A percentile compares a stretch with the other conserved stretches of the same genome.
These are phyloP conservation scores for Thera obeliscata DNA, from an alignment of 2,888 invertebrate genomes.

Conservation along the genomic window DNA sequence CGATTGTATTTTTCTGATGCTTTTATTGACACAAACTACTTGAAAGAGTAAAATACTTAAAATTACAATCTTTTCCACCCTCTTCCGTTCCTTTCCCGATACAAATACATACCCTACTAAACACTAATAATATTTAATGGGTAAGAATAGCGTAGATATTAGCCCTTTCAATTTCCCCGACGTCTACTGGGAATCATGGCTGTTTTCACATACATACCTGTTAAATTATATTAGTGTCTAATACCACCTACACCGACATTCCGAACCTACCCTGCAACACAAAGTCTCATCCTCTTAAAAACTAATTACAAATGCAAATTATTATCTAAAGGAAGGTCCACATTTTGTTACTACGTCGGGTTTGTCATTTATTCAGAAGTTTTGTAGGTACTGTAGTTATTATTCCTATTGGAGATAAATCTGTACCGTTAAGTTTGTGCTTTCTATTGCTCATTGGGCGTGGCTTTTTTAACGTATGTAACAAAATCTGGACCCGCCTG, in stretches of 20 bases:
- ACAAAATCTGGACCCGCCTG: conserved; percentile 10
- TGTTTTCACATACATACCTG: neutral
- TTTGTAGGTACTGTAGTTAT: neutral
- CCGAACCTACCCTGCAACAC: neutral
- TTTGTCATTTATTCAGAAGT: neutral
- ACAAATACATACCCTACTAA: neutral
- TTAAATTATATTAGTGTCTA: neutral
- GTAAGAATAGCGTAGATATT: neutral
- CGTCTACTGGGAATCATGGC: too few relatives aligned
- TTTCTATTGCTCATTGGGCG: neutral
- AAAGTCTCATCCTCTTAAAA: conserved; percentile 2
- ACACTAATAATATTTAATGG: conserved; percentile 1
- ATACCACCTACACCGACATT: neutral
- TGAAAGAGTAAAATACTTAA: conserved; percentile 25
- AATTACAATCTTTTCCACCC: neutral
- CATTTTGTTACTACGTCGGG: neutral
- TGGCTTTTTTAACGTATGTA: neutral
- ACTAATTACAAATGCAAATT: neutral
- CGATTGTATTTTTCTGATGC: conserved; percentile 33
- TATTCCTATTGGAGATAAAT: neutral
- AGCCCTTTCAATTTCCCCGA: too few relatives aligned
- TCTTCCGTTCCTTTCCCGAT: neutral
- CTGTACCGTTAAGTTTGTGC: neutral
- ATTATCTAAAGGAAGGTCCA: neutral
- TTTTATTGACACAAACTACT: conserved; percentile 39